Evolutionary conservation across 2,113 vertebrate species (phyloP).

Genomic region (Cyprinus carpio): DNA sequence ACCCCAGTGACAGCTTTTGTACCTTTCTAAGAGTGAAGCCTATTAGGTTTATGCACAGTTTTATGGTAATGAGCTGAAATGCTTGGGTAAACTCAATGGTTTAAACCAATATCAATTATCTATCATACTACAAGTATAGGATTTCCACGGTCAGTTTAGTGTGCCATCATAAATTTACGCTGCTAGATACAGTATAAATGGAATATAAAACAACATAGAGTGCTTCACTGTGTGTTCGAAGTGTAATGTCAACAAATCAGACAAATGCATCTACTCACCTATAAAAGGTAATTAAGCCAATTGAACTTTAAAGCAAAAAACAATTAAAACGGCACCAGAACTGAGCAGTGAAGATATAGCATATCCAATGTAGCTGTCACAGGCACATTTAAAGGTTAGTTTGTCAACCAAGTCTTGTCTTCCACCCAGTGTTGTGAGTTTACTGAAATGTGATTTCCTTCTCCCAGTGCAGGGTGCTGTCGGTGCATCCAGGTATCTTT

Average conservation of each 20-base stretch:
- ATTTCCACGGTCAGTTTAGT: not conserved
- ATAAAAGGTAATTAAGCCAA: not conserved
- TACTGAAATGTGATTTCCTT: not conserved
- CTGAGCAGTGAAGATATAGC: not conserved
- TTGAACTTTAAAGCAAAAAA: not conserved
- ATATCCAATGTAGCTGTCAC: not conserved
- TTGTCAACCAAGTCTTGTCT: not conserved
- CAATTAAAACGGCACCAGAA: not conserved
- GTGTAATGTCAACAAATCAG: not conserved
- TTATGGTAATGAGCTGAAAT: slow-evolving; percentile 25
- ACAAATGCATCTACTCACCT: not conserved
- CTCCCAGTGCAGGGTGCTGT: not conserved
- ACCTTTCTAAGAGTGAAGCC: no score
- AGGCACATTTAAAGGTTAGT: not conserved
- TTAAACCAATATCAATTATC: not conserved
- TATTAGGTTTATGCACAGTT: not conserved
- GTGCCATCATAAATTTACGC: not conserved
- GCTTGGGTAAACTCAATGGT: not conserved
- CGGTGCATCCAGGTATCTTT: not conserved
- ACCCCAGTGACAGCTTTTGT: no score
- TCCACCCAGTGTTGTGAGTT: slow-evolving; percentile 1
- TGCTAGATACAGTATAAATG: not conserved
- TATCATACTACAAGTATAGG: not conserved
- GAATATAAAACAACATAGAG: slow-evolving; percentile 14
- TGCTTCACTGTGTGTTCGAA: not conserved